phyloP scores from a whole-genome alignment of 2,888 invertebrate genomes.

The Rhagium mordax region DNA sequence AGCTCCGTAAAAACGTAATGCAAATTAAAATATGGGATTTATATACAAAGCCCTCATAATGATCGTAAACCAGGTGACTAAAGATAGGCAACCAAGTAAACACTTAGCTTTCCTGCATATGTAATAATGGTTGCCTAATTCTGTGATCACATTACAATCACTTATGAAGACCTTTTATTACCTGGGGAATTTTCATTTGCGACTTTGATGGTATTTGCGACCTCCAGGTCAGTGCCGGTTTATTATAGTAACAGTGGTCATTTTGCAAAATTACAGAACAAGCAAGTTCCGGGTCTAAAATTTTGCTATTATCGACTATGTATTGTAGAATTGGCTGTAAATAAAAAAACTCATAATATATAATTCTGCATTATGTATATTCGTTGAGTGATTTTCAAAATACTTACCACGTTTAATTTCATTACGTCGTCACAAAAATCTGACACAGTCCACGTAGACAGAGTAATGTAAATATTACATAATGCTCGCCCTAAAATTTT shows the following conservation, averaged over 20 bases:
- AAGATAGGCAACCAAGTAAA: too few species aligned
- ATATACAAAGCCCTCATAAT: too few species aligned
- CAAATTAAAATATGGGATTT: too few species aligned
- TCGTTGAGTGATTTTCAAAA: neutral
- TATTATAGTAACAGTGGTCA: constrained; percentile 48
- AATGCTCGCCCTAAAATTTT: constrained; percentile 43
- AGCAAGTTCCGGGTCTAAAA: constrained; percentile 52
- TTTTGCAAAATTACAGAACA: constrained; percentile 55
- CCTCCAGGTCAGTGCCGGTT: constrained; percentile 51
- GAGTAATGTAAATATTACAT: constrained; percentile 49
- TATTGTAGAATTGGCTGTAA: constrained; percentile 55
- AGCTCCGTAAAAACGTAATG: too few species aligned
- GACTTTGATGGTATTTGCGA: constrained; percentile 38
- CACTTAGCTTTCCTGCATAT: too few species aligned
- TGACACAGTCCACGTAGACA: constrained; percentile 47
- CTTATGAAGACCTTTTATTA: too few species aligned
- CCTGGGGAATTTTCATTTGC: constrained; percentile 4
- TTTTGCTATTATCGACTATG: constrained; percentile 50
- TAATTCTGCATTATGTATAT: too few species aligned
- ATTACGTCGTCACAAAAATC: constrained; percentile 49
- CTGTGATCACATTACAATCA: too few species aligned
- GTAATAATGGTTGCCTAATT: too few species aligned
- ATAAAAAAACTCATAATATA: neutral
- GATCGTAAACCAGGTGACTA: too few species aligned
- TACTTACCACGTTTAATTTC: constrained; percentile 47